phyloP scores from a whole-genome alignment of 2,113 vertebrate species.

The Oriolus oriolus region DNA sequence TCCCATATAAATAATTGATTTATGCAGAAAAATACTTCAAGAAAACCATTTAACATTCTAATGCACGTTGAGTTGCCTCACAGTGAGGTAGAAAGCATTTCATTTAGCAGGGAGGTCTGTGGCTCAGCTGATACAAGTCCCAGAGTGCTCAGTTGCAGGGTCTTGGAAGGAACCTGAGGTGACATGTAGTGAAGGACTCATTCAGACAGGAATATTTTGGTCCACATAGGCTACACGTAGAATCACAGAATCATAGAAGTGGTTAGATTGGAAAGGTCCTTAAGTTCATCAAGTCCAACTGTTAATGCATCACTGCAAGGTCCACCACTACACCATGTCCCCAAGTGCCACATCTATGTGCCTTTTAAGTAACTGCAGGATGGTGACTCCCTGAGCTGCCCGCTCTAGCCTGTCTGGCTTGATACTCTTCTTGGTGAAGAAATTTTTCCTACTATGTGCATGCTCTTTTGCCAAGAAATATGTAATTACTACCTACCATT shows the following conservation, averaged over 20 bases:
- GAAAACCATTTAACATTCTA: background rate
- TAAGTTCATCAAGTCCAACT: background rate
- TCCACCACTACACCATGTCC: background rate
- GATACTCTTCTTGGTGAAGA: background rate
- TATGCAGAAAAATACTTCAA: background rate
- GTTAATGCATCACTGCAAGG: background rate
- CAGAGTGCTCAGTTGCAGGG: background rate
- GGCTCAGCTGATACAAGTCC: background rate
- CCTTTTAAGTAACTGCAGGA: background rate
- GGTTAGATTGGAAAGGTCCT: background rate
- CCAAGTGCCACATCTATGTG: rapidly evolving
- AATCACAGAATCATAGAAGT: background rate
- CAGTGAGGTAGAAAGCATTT: background rate
- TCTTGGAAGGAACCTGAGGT: background rate
- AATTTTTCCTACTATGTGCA: background rate
- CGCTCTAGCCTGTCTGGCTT: background rate
- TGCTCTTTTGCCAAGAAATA: background rate
- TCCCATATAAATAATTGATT: background rate
- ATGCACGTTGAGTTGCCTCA: background rate
- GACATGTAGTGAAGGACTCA: background rate
- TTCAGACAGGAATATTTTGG: background rate
- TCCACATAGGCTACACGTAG: background rate
- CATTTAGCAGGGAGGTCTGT: background rate
- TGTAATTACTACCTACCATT: background rate
- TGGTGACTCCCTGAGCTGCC: background rate